Conservation (phyloP, 2,888 invertebrate species). For the Conistra vaccinii region DNA sequence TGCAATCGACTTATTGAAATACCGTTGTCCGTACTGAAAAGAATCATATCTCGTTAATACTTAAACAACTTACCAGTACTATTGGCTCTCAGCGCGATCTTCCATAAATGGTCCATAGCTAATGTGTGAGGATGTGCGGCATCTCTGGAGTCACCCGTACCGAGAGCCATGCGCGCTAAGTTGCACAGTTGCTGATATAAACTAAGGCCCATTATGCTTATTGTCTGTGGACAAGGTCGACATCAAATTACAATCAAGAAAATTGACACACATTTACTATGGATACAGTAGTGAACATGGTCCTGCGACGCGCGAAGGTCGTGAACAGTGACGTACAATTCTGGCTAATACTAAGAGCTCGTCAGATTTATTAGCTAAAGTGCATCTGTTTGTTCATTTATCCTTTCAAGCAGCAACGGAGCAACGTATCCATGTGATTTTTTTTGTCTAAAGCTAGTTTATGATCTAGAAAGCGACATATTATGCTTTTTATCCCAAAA, state of each 20-base stretch:
- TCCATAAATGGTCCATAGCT: conserved; percentile 98
- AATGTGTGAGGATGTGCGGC: conserved; percentile 91
- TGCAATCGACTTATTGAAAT: too few species aligned
- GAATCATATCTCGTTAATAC: too few species aligned
- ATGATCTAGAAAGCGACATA: neutral
- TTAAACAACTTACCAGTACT: conserved; percentile 92
- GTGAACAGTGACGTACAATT: neutral
- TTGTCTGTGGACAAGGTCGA: conserved; percentile 86
- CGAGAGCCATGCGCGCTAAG: conserved; percentile 95
- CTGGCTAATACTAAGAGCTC: neutral
- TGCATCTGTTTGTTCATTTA: neutral
- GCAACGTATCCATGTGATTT: neutral
- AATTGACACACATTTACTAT: neutral
- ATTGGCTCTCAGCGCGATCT: conserved; percentile 96
- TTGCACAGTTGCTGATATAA: conserved; percentile 97
- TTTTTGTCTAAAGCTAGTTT: neutral
- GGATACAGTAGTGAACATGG: neutral
- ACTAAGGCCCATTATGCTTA: conserved; percentile 97
- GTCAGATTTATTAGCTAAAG: too few species aligned
- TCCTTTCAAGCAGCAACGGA: neutral
- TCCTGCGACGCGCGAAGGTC: neutral
- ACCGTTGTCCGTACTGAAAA: too few species aligned
- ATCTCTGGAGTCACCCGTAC: conserved; percentile 91
- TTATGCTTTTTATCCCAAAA: rapidly evolving
- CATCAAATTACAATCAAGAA: neutral